A percentile compares a stretch with the other conserved stretches of the same genome.
Evolutionary conservation across 2,888 invertebrate species (phyloP).

Genomic region (Tetragonisca angustula): DNA sequence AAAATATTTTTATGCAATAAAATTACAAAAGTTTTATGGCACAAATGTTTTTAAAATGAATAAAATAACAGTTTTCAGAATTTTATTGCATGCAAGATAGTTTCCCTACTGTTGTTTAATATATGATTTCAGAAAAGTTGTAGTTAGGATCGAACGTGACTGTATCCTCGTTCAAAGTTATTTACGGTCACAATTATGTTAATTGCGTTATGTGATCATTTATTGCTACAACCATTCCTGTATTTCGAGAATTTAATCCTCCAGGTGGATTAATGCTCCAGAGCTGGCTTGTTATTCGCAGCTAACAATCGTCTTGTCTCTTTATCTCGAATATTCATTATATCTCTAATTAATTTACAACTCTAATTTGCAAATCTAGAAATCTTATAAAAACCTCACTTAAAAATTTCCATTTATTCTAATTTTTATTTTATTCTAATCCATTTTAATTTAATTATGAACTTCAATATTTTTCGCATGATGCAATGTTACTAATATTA

Average conservation of each 20-base stretch:
- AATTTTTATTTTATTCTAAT: too few species aligned
- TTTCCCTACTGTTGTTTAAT: too few species aligned
- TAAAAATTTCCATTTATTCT: too few species aligned
- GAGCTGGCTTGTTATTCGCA: background rate
- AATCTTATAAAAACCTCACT: background rate
- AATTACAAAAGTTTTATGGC: too few species aligned
- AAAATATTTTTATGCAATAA: too few species aligned
- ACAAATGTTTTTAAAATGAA: too few species aligned
- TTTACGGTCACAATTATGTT: conserved; percentile 6
- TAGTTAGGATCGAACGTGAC: background rate
- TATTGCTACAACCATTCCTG: background rate
- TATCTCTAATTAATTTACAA: background rate
- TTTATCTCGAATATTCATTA: background rate
- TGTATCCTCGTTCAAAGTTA: background rate
- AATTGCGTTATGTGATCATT: background rate
- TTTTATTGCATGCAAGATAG: too few species aligned
- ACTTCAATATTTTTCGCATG: too few species aligned
- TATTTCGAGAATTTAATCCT: background rate
- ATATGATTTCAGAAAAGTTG: background rate
- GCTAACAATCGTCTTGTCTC: conserved; percentile 2
- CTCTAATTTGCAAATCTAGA: too few species aligned
- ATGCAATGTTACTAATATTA: too few species aligned
- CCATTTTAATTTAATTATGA: too few species aligned
- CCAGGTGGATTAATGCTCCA: background rate
- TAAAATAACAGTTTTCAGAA: too few species aligned